These are phyloP conservation scores for Ariolimax columbianus DNA, from an alignment of 2,888 invertebrate genomes.

Conservation along the genomic window DNA sequence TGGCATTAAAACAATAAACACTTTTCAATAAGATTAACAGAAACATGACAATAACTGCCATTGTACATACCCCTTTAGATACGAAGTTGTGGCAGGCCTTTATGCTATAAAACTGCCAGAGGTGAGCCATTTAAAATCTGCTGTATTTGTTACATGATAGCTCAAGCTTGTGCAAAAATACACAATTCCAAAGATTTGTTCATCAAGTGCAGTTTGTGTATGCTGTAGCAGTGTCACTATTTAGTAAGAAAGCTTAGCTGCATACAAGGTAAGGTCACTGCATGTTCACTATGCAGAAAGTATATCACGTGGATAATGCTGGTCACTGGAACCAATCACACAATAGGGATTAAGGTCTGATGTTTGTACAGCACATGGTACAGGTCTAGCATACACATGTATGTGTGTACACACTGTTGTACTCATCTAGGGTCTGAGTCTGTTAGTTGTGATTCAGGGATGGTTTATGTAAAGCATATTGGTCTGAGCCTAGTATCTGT, in stretches of 20 bases:
- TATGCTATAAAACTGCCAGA: not conserved
- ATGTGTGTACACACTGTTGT: not conserved
- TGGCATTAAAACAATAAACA: not conserved
- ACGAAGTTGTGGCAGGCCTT: not conserved
- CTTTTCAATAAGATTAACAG: not conserved
- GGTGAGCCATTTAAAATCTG: not conserved
- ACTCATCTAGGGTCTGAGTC: not conserved
- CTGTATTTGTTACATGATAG: not conserved
- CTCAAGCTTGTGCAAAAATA: not conserved
- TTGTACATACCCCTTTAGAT: not conserved
- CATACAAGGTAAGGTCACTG: not conserved
- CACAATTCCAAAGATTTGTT: not conserved
- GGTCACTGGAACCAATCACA: not conserved
- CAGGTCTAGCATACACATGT: not conserved
- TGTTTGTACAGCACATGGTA: not conserved
- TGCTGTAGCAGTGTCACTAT: not conserved
- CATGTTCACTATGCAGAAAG: not conserved
- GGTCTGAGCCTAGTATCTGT: conserved; percentile 57
- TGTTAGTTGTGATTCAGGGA: not conserved
- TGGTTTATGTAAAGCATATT: not conserved
- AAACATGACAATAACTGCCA: not conserved
- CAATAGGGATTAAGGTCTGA: not conserved
- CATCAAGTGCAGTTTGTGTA: not conserved
- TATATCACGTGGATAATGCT: not conserved
- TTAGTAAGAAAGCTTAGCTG: not conserved